Conservation (phyloP, 2,888 invertebrate species). For the Fragum fragum region DNA sequence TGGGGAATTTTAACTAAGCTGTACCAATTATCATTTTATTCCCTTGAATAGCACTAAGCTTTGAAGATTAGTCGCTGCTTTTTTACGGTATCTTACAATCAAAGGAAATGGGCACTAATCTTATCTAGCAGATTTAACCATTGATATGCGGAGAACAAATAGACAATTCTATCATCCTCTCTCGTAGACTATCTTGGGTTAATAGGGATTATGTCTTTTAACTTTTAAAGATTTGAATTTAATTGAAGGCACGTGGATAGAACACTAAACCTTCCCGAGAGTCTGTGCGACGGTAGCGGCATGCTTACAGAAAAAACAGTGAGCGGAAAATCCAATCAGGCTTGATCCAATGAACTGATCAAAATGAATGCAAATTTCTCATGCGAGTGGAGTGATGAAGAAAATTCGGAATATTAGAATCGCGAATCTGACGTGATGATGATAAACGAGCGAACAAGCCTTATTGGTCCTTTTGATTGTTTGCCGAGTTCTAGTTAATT, state of each 20-base stretch:
- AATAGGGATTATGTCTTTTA: constrained; percentile 68
- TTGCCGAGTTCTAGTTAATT: constrained; percentile 65
- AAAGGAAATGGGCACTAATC: constrained; percentile 26
- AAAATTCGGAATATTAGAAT: constrained; percentile 69
- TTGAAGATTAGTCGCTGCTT: constrained; percentile 19
- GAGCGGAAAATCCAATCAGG: constrained; percentile 67
- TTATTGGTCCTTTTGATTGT: constrained; percentile 66
- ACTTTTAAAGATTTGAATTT: constrained; percentile 70
- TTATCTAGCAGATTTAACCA: constrained; percentile 34
- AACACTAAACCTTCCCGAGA: constrained; percentile 59
- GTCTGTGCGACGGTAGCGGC: constrained; percentile 42
- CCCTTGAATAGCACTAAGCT: constrained; percentile 12
- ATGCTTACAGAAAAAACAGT: constrained; percentile 57
- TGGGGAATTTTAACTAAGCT: not conserved
- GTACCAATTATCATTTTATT: constrained; percentile 19
- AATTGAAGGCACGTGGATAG: constrained; percentile 68
- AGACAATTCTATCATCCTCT: constrained; percentile 43
- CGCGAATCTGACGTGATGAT: constrained; percentile 68
- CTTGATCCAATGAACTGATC: constrained; percentile 58
- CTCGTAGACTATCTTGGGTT: constrained; percentile 53
- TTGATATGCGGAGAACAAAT: constrained; percentile 29
- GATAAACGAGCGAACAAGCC: constrained; percentile 62
- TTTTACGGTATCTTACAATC: constrained; percentile 14
- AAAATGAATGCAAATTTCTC: constrained; percentile 69
- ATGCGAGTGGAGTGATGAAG: constrained; percentile 61